Evolutionary conservation across 2,113 vertebrate genomes (phyloP), one percentile per base, ranked within the genome.

Genomic region (Oxygymnocypris stewartii): DNA sequence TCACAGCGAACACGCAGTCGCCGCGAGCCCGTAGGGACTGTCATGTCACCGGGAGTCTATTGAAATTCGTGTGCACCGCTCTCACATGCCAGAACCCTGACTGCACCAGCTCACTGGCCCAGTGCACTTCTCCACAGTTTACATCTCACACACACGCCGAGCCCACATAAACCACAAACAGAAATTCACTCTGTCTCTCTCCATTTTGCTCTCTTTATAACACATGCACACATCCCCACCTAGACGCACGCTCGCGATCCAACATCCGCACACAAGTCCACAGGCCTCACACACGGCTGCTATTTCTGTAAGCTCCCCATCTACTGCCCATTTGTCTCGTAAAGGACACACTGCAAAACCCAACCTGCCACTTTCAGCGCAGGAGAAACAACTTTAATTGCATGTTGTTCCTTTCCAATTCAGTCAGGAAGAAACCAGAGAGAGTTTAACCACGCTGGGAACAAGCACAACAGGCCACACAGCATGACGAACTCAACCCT

Each of bases 391-490:
- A 74, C 82, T 84, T 84, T 84, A 84, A 84, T 84, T 84, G 82
- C 49, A 84, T 73, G 82, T 84, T 84, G 67, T 84, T 84, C 35
- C 82, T 74, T 84, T 74, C 82, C 82, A 74, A 57, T 74, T 73
- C 67, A 84, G 82, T 84, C 82, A 73, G 49, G 82, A 69, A 84
- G 80, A 84, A 84, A 84, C 82, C 82, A 84, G 82, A 84, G 42
- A 67, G 81, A 82, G 63, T 82, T 82, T 82, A 82, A 82, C 81
- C 81, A 82, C 44, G 25, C 69, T 42, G 82, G 82, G 82, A 84
- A 84, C 82, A 82, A 82, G 81, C 81, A 82, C 63, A 74, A 74
- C 69, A 75, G 82, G 82, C 82, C 82, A 84, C 82, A 84, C 82
- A 84, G 69, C 82, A 57, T 5, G 82, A 84, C 47, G 59, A 59